Percentiles rank a stretch among this genome's conserved stretches.
Evolutionary conservation across 1,140 invertebrate genomes (phyloP).

Genomic region (Drosophila truncata): DNA sequence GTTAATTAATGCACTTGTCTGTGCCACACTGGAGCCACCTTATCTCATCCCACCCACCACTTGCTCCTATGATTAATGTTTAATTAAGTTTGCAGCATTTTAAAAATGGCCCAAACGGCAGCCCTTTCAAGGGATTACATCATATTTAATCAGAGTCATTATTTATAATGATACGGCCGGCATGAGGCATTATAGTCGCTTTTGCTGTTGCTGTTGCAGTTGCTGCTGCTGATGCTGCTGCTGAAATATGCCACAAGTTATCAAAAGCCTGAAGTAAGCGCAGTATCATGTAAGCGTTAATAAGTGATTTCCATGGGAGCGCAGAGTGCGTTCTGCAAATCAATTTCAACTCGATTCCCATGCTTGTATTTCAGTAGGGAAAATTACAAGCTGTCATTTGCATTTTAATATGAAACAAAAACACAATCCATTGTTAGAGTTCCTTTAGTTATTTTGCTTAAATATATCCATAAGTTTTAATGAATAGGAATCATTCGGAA

Average conservation of each 20-base stretch:
- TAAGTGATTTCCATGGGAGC: constrained; percentile 26
- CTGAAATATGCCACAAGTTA: constrained; percentile 53
- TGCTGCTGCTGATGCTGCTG: background rate
- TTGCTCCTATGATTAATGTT: constrained; percentile 71
- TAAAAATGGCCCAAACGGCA: constrained; percentile 21
- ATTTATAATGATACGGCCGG: constrained; percentile 71
- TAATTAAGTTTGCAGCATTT: constrained; percentile 71
- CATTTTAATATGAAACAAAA: background rate
- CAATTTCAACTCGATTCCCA: constrained; percentile 15
- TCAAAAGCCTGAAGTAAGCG: constrained; percentile 37
- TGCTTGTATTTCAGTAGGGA: background rate
- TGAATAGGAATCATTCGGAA: constrained; percentile 4
- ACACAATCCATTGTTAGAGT: background rate
- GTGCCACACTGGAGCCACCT: constrained; percentile 44
- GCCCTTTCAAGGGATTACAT: constrained; percentile 62
- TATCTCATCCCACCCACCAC: constrained; percentile 15
- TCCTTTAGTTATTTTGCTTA: background rate
- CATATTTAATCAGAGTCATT: constrained; percentile 78
- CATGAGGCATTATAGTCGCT: constrained; percentile 24
- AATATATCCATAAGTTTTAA: constrained; percentile 2
- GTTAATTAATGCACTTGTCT: constrained; percentile 75
- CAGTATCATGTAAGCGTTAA: constrained; percentile 38
- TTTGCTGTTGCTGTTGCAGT: no score
- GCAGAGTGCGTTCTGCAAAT: constrained; percentile 14
- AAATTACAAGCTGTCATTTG: background rate